Percentiles rank a stretch among this genome's conserved stretches.
Conservation (phyloP, 2,113 vertebrate genomes). For the Myotis lucifugus region DNA sequence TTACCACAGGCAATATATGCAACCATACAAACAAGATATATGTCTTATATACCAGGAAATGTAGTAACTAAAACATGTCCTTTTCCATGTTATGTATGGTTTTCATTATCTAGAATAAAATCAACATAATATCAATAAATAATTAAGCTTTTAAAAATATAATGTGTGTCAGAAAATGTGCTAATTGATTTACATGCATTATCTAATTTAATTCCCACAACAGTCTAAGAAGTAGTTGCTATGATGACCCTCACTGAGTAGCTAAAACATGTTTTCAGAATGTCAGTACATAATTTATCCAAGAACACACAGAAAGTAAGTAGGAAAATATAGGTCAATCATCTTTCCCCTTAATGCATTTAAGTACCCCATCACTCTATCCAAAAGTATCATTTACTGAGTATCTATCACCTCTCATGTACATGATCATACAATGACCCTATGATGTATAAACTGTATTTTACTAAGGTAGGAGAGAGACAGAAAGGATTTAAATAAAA, state of each 20-base stretch:
- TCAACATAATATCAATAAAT: neutral
- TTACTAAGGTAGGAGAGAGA: neutral
- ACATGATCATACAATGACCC: neutral
- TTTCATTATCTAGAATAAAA: neutral
- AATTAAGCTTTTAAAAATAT: neutral
- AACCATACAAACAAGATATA: neutral
- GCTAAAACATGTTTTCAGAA: neutral
- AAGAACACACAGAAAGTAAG: neutral
- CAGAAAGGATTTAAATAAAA: neutral
- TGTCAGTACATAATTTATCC: neutral
- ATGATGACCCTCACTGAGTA: neutral
- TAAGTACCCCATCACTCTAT: neutral
- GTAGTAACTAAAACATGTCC: neutral
- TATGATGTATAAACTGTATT: neutral
- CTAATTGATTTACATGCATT: neutral
- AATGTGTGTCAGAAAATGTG: neutral
- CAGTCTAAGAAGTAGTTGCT: neutral
- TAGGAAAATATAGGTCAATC: neutral
- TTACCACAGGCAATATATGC: neutral
- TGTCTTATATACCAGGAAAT: neutral
- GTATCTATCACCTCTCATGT: neutral
- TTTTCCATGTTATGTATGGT: neutral
- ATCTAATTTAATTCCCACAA: neutral
- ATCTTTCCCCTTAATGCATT: neutral
- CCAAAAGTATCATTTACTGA: neutral